Evolutionary conservation across 2,113 vertebrate genomes (phyloP), one percentile per base, ranked within the genome.

Genomic region (Calyptommatus sinebrachiatus): DNA sequence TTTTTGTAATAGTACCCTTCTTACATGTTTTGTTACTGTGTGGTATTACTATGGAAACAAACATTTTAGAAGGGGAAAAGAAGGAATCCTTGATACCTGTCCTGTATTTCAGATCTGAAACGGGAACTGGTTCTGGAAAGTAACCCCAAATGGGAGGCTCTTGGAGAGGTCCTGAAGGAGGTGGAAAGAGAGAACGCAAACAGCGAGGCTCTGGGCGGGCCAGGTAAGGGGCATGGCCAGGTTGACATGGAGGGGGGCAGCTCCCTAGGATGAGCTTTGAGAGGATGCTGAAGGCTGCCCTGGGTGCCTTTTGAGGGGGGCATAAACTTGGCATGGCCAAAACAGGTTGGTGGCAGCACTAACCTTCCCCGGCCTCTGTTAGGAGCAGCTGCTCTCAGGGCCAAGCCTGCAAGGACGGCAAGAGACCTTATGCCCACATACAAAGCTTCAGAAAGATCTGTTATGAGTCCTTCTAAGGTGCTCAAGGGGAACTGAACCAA

Each of bases 101-200:
- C 85, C 28, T 78, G 78, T 89, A 88, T 60, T 91, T 89, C 93
- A 97, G 98, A 95, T 88, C 84, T 93, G 71, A 97, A 95, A 90
- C 95, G 92, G 78, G 95, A 97, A 77, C 91, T 98, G 88, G 94
- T 99, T 78, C 93, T 99, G 79, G 98, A 99, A 92, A 95, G 91
- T 86, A 99, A 96, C 81, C 98, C 98, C 0, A 99, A 99, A 90
- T 99, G 98, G 98, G 97, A 96, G 87, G 97, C 97, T 20, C 91
- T 99, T 70, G 95, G 92, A 1, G 97, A 98, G 86, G 97, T 99
- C 8, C 84, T 99, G 86, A 95, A 96, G 86, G 98, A 99, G 95
- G 99, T 99, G 66, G 97, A 99, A 92, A 95, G 82, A 77, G 98
- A 99, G 88, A 98, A 98, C 88, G 94, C 95, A 68, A 95, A 93